A percentile compares a stretch with the other conserved stretches of the same genome.
phyloP scores from a whole-genome alignment of 2,797 vertebrate genomes.

The Syngnathus acus region DNA sequence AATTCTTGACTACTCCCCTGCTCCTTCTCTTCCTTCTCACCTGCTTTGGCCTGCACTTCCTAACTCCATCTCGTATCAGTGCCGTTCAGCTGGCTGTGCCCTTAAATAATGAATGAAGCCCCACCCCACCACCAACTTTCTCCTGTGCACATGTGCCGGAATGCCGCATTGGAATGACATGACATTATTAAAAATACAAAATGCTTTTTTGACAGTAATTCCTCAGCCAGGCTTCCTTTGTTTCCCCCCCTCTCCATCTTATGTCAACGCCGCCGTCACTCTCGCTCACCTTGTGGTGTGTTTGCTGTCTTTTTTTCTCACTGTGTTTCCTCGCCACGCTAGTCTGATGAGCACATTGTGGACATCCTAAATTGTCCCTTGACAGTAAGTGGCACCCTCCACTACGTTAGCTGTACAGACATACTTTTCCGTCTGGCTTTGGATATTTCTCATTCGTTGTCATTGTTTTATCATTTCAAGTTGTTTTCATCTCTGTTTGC shows the following conservation, averaged over 20 bases:
- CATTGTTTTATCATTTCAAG: not conserved
- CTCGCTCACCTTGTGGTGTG: constrained; percentile 45
- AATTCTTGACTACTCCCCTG: not conserved
- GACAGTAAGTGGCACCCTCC: constrained; percentile 78
- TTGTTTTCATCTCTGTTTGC: not conserved
- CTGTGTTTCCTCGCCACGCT: constrained; percentile 60
- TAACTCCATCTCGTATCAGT: constrained; percentile 25
- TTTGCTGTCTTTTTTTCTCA: constrained; percentile 58
- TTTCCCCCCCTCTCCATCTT: constrained; percentile 10
- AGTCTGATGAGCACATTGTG: constrained; percentile 75
- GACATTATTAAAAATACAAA: not conserved
- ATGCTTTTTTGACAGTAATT: not conserved
- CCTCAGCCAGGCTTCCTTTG: constrained; percentile 24
- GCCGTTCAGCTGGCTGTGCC: constrained; percentile 19
- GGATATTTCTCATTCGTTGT: not conserved
- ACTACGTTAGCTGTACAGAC: constrained; percentile 10
- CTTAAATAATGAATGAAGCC: constrained; percentile 47
- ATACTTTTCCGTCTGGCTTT: not conserved
- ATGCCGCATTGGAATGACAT: constrained; percentile 6
- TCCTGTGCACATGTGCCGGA: constrained; percentile 11
- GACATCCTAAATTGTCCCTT: constrained; percentile 81
- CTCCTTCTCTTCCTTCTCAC: not conserved
- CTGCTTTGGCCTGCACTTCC: not conserved
- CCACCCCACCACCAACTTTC: constrained; percentile 20
- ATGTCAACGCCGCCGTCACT: constrained; percentile 15